Evolutionary conservation across 2,888 invertebrate species (phyloP), one percentile per base, ranked within the genome.

Genomic region (Abscondita cerata): DNA sequence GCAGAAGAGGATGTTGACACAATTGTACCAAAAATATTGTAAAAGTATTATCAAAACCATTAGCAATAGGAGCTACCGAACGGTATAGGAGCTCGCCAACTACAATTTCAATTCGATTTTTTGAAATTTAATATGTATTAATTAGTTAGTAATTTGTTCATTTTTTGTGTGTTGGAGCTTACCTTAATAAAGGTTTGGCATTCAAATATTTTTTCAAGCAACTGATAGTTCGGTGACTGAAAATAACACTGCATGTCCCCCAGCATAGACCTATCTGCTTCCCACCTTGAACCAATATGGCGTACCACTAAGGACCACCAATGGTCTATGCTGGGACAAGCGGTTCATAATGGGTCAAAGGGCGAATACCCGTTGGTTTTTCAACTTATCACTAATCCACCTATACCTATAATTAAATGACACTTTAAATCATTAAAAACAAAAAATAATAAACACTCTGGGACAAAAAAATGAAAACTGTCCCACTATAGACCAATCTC

Each of bases 201-300:
- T 36, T 36, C 36, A 36, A 36, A 36, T 9, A 36, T 36, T 2
- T 36, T 36, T 36, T 36, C 12, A 36, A 36, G 36, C 11, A 36
- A 36, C 36, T 12, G 3, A 36, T 36, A 36, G 11, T 36, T 36
- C 3, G 36, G 36, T 5, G 36, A 36, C 36, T 36, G n/a, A 36
- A 36, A 36, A 36, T 36, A 36, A 36, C 11, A 36, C 36, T 36
- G 36, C 36, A 36, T 36, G 36, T 36, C n/a, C n/a, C 36, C 36
- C 36, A 36, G 36, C 36, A 36, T 36, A 36, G 11, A 36, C 36
- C 36, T 36, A 36, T 36, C 11, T 36, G 36, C 36, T 11, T 36
- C 36, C 36, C 36, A 36, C 36, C 36, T 36, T 36, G 36, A 36
- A 36, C 36, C 36, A 36, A 36, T 36, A 36, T 36, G 36, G 36